These are phyloP conservation scores for Hucho hucho DNA, from an alignment of 2,113 vertebrate species.

Conservation along the genomic window DNA sequence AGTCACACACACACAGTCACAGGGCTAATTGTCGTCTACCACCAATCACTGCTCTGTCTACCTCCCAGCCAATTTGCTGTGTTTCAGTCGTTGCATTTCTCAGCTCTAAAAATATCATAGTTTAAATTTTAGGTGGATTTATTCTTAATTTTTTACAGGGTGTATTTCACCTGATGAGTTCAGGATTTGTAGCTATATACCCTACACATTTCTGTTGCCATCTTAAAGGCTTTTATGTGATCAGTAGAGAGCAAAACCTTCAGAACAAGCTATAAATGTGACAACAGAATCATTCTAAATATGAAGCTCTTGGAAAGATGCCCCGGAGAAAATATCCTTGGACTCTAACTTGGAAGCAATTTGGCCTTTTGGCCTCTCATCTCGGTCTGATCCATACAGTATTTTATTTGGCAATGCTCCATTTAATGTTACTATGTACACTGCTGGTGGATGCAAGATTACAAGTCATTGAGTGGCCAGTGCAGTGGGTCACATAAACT, in stretches of 20 bases:
- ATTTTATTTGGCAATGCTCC: background rate
- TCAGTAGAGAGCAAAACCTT: background rate
- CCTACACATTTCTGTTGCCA: too few species aligned
- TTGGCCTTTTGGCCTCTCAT: background rate
- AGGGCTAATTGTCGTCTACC: background rate
- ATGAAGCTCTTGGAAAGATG: background rate
- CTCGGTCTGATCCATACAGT: background rate
- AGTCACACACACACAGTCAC: too few species aligned
- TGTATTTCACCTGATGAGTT: too few species aligned
- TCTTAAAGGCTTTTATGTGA: background rate
- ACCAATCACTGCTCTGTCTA: background rate
- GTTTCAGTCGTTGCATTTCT: background rate
- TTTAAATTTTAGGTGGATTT: background rate
- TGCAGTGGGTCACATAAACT: background rate
- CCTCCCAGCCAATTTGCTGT: background rate
- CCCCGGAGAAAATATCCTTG: background rate
- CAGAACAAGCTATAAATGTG: conserved; percentile 10
- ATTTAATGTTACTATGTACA: background rate
- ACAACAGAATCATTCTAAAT: background rate
- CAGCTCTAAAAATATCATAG: too few species aligned
- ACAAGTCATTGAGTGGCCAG: background rate
- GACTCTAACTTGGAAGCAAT: background rate
- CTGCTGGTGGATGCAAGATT: background rate
- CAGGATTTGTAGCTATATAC: too few species aligned
- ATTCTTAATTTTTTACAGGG: background rate